Evolutionary conservation across 1,140 invertebrate species (phyloP), one percentile per base, ranked within the genome.

Genomic region (Galendromus occidentalis): DNA sequence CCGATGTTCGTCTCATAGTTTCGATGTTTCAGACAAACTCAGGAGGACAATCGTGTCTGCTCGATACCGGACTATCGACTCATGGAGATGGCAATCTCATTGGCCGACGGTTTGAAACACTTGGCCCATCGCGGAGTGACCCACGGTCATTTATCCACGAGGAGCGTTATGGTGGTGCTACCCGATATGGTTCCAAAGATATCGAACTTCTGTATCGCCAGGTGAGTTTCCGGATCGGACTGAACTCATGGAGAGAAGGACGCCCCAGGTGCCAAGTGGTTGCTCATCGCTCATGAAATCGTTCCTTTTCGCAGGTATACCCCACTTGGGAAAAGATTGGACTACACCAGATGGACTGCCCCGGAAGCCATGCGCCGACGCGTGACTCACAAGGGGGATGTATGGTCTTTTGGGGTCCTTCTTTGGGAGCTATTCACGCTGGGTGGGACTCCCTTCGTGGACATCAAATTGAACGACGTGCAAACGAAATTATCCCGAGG

Each of bases 391-490:
- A 59, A 59, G 9, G 33, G 25, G 2, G 51, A 59, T 25, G 22
- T 59, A 4, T 91, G 87, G 87, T 84, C 86, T 0, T 88, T 84
- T 75, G 87, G 83, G 2, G 81, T 86, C 65, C 72, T 90, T 7
- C 74, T 88, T 41, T 91, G 87, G 88, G 88, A 91, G 74, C 82
- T 85, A 68, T 80, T 85, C 64, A 82, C 85, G n/a, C 77, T 90
- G 71, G 87, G 79, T 42, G 86, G 82, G 0, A 90, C 87, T 7
- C 86, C 84, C 0, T 90, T 87, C 73, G 77, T 81, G 0, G 80
- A 83, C 59, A 75, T 87, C 6, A 71, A 73, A 28, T 74, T 78
- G 17, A 69, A 71, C 66, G 86, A 89, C 69, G 80, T 91, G 0
- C 78, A 83, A 7, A 79, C 82, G 7, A 78, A 84, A 59, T 76